phyloP scores from a whole-genome alignment of 2,888 invertebrate species.

The Amiota communis region DNA sequence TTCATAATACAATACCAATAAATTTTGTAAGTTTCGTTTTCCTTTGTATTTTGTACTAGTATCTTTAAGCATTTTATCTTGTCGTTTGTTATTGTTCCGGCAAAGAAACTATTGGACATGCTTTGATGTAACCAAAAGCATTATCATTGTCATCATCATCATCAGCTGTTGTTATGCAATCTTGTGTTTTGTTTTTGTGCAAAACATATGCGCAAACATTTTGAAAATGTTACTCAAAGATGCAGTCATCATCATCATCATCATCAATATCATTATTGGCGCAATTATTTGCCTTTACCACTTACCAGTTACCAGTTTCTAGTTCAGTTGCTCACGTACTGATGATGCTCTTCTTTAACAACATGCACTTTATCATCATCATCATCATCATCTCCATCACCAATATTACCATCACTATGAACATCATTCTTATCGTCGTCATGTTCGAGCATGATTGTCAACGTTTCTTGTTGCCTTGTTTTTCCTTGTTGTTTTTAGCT shows the following conservation, averaged over 20 bases:
- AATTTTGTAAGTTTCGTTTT: not conserved
- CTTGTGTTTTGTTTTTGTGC: not conserved
- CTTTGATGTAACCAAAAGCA: constrained; percentile 3
- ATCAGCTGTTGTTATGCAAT: too few species aligned
- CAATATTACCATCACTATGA: too few species aligned
- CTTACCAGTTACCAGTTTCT: too few species aligned
- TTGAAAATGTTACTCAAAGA: not conserved
- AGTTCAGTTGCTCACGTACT: too few species aligned
- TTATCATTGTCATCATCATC: not conserved
- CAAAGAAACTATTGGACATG: not conserved
- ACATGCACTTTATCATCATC: too few species aligned
- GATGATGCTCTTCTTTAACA: too few species aligned
- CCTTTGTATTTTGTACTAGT: not conserved
- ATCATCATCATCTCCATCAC: too few species aligned
- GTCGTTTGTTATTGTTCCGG: not conserved
- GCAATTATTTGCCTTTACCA: too few species aligned
- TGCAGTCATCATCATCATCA: not conserved
- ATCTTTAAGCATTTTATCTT: constrained; percentile 10
- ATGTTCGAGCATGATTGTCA: too few species aligned
- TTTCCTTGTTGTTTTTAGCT: not conserved
- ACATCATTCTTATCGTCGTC: too few species aligned
- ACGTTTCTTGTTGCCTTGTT: not conserved
- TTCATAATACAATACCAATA: too few species aligned
- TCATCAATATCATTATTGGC: too few species aligned
- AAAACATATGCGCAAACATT: constrained; percentile 5